Percentiles rank a stretch among this genome's conserved stretches.
Evolutionary conservation across 2,888 invertebrate species (phyloP).

Genomic region (Protodeltote pygarga): DNA sequence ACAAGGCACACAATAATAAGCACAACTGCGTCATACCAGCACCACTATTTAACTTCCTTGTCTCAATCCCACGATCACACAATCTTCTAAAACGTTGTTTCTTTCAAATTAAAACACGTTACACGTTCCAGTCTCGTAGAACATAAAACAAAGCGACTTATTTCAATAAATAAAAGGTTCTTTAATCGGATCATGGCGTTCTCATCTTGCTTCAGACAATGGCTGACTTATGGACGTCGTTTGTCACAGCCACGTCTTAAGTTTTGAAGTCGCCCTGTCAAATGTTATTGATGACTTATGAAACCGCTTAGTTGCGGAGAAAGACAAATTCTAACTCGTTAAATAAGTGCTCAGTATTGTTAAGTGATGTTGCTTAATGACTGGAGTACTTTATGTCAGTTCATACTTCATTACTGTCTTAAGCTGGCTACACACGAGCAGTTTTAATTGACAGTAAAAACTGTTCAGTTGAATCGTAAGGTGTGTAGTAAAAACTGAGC

Average conservation of each 20-base stretch:
- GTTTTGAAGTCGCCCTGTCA: constrained; percentile 39
- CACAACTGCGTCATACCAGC: too few relatives aligned
- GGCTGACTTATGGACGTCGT: constrained; percentile 44
- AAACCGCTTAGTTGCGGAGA: constrained; percentile 15
- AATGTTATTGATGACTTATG: constrained; percentile 43
- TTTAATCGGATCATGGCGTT: constrained; percentile 33
- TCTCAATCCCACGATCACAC: too few relatives aligned
- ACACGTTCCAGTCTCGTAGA: too few relatives aligned
- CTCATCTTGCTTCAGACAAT: constrained; percentile 37
- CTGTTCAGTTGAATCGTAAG: too few relatives aligned
- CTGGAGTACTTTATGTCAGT: too few relatives aligned
- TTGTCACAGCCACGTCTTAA: constrained; percentile 38
- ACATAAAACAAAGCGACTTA: constrained; percentile 18
- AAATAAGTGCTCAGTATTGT: constrained; percentile 1
- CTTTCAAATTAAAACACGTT: constrained; percentile 27
- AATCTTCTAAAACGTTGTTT: neutral
- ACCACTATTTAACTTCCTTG: too few relatives aligned
- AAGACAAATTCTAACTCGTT: constrained; percentile 4
- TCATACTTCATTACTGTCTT: too few relatives aligned
- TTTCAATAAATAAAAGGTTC: constrained; percentile 20
- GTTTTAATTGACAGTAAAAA: too few relatives aligned
- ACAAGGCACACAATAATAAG: too few relatives aligned
- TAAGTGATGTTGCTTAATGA: neutral
- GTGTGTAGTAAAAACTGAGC: too few relatives aligned
- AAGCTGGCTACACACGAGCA: too few relatives aligned